Evolutionary conservation across 2,797 vertebrate species (phyloP), one percentile per base, ranked within the genome.

Genomic region (Bucorvus abyssinicus): DNA sequence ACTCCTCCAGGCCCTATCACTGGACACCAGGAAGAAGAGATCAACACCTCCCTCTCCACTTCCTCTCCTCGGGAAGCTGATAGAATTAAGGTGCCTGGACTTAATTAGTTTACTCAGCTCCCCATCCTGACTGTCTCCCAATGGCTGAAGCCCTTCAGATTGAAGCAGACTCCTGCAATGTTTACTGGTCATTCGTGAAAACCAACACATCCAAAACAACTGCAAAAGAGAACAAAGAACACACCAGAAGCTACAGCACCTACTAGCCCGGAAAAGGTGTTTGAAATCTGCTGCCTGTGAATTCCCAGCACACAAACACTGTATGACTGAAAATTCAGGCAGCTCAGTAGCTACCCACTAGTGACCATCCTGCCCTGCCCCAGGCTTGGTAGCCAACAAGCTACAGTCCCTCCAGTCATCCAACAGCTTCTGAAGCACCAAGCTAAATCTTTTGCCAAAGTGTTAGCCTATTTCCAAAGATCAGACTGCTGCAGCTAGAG

Each of bases 401-500:
- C 73, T 50, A 42, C 61, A 47, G 14, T 19, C n/a, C 49, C 55
- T 61, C 84, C 82, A 92, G 57, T 38, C 60, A 82, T 40, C 63
- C 64, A 71, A 6, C 10, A 2, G 55, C 64, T 90, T 60, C 55
- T 68, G 59, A 94, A 95, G 55, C 32, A 52, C 67, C 53, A 65
- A 22, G 55, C 14, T 60, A 52, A 83, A 91, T 40, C 24, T 79
- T 89, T 6, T 64, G 75, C 47, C 85, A 56, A 70, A 79, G 15
- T 6, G 3, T 50, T n/a, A 75, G 45, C n/a, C 22, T 26, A 9
- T 34, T 84, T 91, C 78, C 78, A 83, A 92, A 92, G 34, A 60
- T 67, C 45, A 73, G 82, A 64, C 59, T 78, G 81, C 88, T 88
- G 77, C 79, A 90, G 90, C 67, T 76, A 76, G 76, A 93, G 57